Evolutionary conservation across 2,113 vertebrate species (phyloP), one percentile per base, ranked within the genome.

Genomic region (Piaya cayana): DNA sequence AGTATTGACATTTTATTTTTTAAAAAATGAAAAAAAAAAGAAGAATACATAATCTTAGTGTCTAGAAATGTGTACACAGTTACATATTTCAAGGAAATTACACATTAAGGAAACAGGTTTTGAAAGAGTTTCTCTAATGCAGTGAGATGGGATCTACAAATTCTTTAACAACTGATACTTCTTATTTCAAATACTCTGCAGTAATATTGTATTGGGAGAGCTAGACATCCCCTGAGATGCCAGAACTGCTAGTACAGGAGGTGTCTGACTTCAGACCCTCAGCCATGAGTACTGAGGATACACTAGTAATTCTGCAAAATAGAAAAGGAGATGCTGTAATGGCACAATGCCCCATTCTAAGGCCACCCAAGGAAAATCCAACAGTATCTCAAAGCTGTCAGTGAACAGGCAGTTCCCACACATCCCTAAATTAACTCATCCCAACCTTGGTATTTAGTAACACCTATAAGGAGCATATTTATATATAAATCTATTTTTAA

Each of bases 391-490:
- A 86, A 86, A 91, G 79, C 68, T 93, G 79, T 75, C 27, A 88
- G 59, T 85, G 63, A 92, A 58, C 21, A 13, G 4, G 79, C 92
- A 93, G 75, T 74, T 88, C 60, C 79, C 43, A 78, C 16, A 80
- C 60, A 92, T 95, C 87, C 92, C 90, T 77, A 91, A 70, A 81
- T 50, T 68, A 86, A 67, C 85, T 95, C 90, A 67, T 86, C 95
- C 93, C 92, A 89, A 82, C 6, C n/a, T 59, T 52, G 23, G 26
- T 70, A 77, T 82, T 80, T 62, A 90, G 79, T 86, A 94, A 93
- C 37, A 93, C 60, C 56, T 93, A 88, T 77, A 88, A 88, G 8
- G 64, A 94, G 34, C 78, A 37, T 43, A 78, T 86, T 85, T 72
- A 65, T 95, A 85, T 72, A 90, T 82, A 92, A 91, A 74, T 84